Conservation (phyloP, 37 sponge, comb jelly and placozoan genomes). For the Haliclona indistincta region DNA sequence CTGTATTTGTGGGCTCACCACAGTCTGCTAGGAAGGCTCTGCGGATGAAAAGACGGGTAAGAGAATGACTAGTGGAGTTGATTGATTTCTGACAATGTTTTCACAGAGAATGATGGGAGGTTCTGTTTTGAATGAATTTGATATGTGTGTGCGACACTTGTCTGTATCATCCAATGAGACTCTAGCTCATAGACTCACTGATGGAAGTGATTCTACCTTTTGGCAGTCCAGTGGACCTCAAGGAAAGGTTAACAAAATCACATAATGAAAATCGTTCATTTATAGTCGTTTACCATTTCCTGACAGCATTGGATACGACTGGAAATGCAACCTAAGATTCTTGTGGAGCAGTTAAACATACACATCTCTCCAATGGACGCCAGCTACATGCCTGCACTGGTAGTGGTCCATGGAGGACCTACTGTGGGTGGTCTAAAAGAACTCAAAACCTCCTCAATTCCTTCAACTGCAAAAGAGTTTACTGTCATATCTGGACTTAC, state of each 20-base stretch:
- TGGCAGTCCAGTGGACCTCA: conserved; percentile 94
- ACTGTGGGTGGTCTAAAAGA: conserved; percentile 62
- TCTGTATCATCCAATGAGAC: conserved; percentile 75
- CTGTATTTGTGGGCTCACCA: conserved; percentile 75
- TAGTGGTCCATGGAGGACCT: conserved; percentile 67
- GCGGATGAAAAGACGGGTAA: not conserved
- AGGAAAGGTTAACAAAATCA: conserved; percentile 65
- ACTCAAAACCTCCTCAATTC: conserved; percentile 62
- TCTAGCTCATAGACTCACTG: conserved; percentile 61
- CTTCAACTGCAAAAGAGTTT: conserved; percentile 37
- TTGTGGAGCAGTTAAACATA: conserved; percentile 85
- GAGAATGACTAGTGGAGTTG: not conserved
- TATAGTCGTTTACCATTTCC: not conserved
- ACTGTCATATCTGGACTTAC: conserved; percentile 65
- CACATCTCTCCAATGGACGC: conserved; percentile 64
- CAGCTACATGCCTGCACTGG: conserved; percentile 81
- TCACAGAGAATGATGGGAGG: conserved; percentile 78
- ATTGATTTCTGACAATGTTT: not conserved
- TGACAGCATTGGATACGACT: conserved; percentile 89
- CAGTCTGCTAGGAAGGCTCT: conserved; percentile 7
- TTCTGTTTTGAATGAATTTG: conserved; percentile 86
- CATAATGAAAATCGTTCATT: not conserved
- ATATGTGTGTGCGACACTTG: conserved; percentile 69
- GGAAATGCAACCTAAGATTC: conserved; percentile 84
- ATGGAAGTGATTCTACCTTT: conserved; percentile 67